Percentiles rank a stretch among this genome's conserved stretches.
phyloP scores from a whole-genome alignment of 2,888 invertebrate genomes.

The Ophioninae sp. region DNA sequence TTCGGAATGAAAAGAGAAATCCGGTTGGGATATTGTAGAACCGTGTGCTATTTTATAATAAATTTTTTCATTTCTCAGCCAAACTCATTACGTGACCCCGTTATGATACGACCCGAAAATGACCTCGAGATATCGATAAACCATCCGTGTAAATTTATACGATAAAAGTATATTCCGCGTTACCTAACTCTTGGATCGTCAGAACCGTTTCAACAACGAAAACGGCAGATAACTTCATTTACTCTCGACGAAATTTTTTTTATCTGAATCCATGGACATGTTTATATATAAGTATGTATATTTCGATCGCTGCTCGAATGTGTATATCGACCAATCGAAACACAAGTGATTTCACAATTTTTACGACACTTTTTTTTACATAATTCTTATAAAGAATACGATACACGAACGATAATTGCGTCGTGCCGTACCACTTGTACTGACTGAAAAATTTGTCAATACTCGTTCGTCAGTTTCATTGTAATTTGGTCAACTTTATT shows the following conservation, averaged over 20 bases:
- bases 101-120: background rate
- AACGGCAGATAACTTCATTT: background rate
- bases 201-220: background rate
- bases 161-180: slow-evolving; percentile 1
- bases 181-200: background rate
- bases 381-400: slow-evolving; percentile 47
- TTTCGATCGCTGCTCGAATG: slow-evolving; percentile 33
- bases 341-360: slow-evolving; percentile 39
- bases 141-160: slow-evolving; percentile 1
- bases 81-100: background rate
- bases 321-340: slow-evolving; percentile 19
- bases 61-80: slow-evolving; percentile 40
- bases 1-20: slow-evolving; percentile 4
- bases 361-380: slow-evolving; percentile 28
- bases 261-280: background rate
- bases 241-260: background rate
- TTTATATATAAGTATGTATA: slow-evolving; percentile 14
- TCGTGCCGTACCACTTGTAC: background rate
- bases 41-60: slow-evolving; percentile 39
- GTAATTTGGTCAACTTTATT: slow-evolving; percentile 32
- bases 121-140: background rate
- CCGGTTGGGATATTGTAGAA: slow-evolving; percentile 12
- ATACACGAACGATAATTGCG: slow-evolving; percentile 16
- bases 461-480: background rate
- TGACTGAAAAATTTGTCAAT: slow-evolving; percentile 17